Conservation (phyloP, 2,797 vertebrate genomes). For the Myripristis jacobus region DNA sequence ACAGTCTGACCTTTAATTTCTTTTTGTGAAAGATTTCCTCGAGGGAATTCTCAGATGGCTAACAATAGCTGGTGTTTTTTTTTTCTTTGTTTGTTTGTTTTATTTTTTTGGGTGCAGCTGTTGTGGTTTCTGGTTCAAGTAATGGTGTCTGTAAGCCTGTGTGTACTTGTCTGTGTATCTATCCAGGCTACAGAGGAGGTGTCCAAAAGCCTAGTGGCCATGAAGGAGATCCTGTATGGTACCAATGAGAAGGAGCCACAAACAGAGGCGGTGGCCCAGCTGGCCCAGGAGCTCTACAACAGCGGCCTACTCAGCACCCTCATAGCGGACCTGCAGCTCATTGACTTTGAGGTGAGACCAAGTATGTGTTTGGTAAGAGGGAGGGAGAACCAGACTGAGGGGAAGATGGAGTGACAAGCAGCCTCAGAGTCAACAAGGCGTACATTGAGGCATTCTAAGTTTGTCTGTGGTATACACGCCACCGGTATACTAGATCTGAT, state of each 20-base stretch:
- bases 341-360: slow-evolving; percentile 93
- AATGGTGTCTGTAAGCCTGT: background rate
- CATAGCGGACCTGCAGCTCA: slow-evolving; percentile 94
- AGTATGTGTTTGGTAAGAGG: background rate
- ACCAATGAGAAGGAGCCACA: slow-evolving; percentile 97
- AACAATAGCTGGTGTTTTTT: background rate
- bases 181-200: slow-evolving; percentile 95
- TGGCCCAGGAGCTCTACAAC: slow-evolving; percentile 97
- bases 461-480: background rate
- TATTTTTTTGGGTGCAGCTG: background rate
- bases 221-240: slow-evolving; percentile 98
- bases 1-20: background rate
- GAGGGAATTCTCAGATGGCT: background rate
- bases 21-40: background rate
- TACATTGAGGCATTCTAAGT: background rate
- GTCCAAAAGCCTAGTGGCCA: slow-evolving; percentile 95
- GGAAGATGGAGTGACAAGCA: background rate
- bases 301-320: slow-evolving; percentile 94
- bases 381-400: background rate
- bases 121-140: background rate
- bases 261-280: slow-evolving; percentile 96
- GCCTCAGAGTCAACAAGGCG: background rate
- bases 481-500: background rate
- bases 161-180: slow-evolving; percentile 17
- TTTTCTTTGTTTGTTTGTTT: no score